phyloP scores from a whole-genome alignment of 2,113 vertebrate species.

The Polypterus senegalus region DNA sequence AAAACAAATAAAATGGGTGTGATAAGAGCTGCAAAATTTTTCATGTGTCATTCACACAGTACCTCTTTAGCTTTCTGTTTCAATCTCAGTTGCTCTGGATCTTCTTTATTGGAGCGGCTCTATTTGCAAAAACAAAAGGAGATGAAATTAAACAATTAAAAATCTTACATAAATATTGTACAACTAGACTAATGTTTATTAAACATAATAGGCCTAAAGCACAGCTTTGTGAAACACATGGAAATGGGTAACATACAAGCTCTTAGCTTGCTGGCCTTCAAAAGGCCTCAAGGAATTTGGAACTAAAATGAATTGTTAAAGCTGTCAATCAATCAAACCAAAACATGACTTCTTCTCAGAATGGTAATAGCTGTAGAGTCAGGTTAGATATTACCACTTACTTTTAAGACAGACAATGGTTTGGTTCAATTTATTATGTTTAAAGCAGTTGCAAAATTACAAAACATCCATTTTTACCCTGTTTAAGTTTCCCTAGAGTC shows the following conservation, averaged over 20 bases:
- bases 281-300: conserved; percentile 49
- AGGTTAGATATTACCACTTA: background rate
- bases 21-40: conserved; percentile 23
- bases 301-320: conserved; percentile 57
- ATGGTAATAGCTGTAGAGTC: background rate
- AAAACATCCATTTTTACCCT: background rate
- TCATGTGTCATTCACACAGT: conserved; percentile 31
- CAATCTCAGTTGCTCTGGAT: conserved; percentile 75
- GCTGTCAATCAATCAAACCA: conserved; percentile 37
- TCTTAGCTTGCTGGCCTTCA: conserved; percentile 29
- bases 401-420: background rate
- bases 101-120: conserved; percentile 76
- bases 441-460: background rate
- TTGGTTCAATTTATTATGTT: background rate
- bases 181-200: conserved; percentile 56
- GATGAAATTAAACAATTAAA: conserved; percentile 23
- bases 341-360: background rate
- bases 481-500: background rate
- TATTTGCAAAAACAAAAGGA: conserved; percentile 54
- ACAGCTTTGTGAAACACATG: background rate
- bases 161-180: conserved; percentile 30
- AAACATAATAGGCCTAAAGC: conserved; percentile 23
- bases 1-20: conserved; percentile 41
- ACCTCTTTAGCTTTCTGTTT: conserved; percentile 89
- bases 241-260: conserved; percentile 1